Conservation (phyloP, 2,888 invertebrate species). For the Formica aserva region DNA sequence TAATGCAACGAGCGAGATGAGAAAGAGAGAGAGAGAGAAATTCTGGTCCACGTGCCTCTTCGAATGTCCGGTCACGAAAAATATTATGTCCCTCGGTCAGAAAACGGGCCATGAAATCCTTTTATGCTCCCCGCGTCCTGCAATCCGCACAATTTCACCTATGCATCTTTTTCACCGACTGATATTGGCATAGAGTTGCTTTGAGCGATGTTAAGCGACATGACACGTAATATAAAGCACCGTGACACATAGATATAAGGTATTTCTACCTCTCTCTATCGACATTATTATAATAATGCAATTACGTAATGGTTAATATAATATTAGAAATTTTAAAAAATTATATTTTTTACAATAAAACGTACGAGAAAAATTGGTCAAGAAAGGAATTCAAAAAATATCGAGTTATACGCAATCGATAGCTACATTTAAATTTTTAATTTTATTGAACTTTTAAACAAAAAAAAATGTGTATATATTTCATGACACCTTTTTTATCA, state of each 20-base stretch:
- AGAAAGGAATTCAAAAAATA: neutral
- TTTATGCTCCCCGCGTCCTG: conserved; percentile 75
- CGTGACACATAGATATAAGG: neutral
- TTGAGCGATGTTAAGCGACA: conserved; percentile 4
- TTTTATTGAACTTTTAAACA: conserved; percentile 1
- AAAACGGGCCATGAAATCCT: conserved; percentile 78
- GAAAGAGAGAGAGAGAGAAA: neutral
- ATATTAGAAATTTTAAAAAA: neutral
- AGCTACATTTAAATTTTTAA: conserved; percentile 7
- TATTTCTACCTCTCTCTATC: neutral
- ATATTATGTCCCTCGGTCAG: conserved; percentile 75
- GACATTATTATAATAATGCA: neutral
- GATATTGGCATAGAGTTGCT: neutral
- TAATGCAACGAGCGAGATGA: conserved; percentile 79
- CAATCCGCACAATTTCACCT: conserved; percentile 61
- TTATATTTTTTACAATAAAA: neutral
- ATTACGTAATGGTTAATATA: neutral
- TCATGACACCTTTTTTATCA: neutral
- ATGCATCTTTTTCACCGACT: conserved; percentile 25
- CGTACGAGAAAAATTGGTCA: neutral
- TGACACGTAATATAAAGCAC: neutral
- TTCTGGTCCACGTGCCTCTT: conserved; percentile 63
- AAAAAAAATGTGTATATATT: neutral
- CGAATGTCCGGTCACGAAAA: conserved; percentile 69
- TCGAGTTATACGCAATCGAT: neutral